Percentiles rank a stretch among this genome's conserved stretches.
Conservation (phyloP, 1,140 invertebrate species). For the Aradophagus sp. region DNA sequence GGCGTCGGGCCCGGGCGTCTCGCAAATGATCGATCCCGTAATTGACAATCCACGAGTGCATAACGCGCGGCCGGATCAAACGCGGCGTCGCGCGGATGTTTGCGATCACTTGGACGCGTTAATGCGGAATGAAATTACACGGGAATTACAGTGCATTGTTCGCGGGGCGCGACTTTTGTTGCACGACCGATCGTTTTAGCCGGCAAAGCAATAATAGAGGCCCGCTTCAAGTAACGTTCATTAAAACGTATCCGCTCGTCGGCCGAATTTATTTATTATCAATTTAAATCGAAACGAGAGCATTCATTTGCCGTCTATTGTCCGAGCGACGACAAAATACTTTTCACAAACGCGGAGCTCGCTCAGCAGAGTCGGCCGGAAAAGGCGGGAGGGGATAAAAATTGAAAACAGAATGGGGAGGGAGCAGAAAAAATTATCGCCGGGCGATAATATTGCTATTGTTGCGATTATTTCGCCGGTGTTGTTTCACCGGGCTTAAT, state of each 20-base stretch:
- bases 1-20: too few relatives aligned
- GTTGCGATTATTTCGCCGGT: constrained; percentile 20
- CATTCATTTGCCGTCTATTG: constrained; percentile 63
- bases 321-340: constrained; percentile 27
- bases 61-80: not conserved
- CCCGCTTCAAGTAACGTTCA: constrained; percentile 16
- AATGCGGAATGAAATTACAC: constrained; percentile 15
- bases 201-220: constrained; percentile 23
- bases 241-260: too few relatives aligned
- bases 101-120: constrained; percentile 27
- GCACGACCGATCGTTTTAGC: constrained; percentile 18
- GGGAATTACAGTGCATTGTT: constrained; percentile 45
- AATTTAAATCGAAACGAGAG: constrained; percentile 52
- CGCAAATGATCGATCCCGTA: constrained; percentile 16
- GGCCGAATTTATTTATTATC: constrained; percentile 65
- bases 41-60: constrained; percentile 11
- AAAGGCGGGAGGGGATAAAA: constrained; percentile 6
- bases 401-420: too few relatives aligned
- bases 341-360: constrained; percentile 14
- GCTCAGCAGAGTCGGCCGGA: constrained; percentile 22
- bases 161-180: constrained; percentile 39
- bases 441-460: constrained; percentile 34
- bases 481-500: constrained; percentile 29
- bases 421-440: too few relatives aligned
- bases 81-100: constrained; percentile 12